Conservation (phyloP, 2,888 invertebrate genomes). For the Leucophora obtusa region DNA sequence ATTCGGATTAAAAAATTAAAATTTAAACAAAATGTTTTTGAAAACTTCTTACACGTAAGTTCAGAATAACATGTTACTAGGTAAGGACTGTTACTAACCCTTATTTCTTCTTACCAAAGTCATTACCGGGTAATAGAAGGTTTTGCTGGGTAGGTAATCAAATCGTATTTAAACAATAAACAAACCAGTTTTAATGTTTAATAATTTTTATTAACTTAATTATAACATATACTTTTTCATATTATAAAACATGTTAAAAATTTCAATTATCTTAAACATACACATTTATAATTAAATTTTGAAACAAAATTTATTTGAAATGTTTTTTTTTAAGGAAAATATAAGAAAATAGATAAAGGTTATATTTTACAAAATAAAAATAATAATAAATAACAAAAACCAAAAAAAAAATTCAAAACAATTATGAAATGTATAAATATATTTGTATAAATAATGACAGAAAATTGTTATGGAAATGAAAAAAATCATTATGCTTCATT, state of each 20-base stretch:
- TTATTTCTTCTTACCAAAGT: no score
- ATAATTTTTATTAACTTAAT: slow-evolving; percentile 38
- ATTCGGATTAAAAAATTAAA: no score
- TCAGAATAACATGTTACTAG: no score
- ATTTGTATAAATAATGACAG: slow-evolving; percentile 40
- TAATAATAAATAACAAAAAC: slow-evolving; percentile 55
- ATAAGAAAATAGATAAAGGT: not conserved
- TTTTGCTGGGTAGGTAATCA: no score
- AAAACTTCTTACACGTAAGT: no score
- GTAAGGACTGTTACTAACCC: no score
- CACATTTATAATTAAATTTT: slow-evolving; percentile 15
- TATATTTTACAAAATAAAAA: slow-evolving; percentile 22
- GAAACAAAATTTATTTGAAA: not conserved
- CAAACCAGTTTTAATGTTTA: slow-evolving; percentile 1
- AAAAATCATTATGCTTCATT: not conserved
- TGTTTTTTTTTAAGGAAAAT: not conserved
- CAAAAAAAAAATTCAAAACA: not conserved
- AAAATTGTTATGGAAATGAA: slow-evolving; percentile 26
- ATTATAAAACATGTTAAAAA: slow-evolving; percentile 41
- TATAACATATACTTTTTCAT: slow-evolving; percentile 17
- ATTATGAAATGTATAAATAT: slow-evolving; percentile 37
- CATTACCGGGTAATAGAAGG: no score
- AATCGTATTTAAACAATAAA: no score
- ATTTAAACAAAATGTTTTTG: no score
- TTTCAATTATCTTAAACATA: slow-evolving; percentile 23